Evolutionary conservation across 2,888 invertebrate species (phyloP), one percentile per base, ranked within the genome.

Genomic region (Drosophila lutescens): DNA sequence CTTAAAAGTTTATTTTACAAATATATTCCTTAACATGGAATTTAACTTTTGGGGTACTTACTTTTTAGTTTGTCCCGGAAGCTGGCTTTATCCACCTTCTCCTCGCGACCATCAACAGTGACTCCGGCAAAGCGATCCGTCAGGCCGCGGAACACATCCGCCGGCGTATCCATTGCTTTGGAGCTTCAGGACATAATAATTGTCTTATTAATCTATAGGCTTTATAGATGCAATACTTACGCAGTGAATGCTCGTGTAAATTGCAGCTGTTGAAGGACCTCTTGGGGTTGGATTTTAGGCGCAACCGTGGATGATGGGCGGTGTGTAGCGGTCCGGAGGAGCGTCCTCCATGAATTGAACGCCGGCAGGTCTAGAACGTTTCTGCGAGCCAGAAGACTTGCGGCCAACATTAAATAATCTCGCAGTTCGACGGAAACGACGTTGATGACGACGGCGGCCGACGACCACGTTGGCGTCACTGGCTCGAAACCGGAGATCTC

Each of bases 81-180:
- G 9, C n/a, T 9, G 9, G 8, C 6, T 9, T 32, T 62, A 0
- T 96, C 95, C 88, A 56, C 41, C 12, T 44, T 15, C 60, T 77
- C 73, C 23, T 82, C 47, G 10, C 70, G 71, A 44, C 76, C 61
- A 44, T 95, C 93, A 0, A 97, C 93, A n/a, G 95, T 95, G 7
- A 97, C 92, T 1, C 96, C 97, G 86, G 94, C 94, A 79, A 95
- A 96, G 77, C 95, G 93, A 91, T 97, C 97, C 26, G 86, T 57
- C 10, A 84, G 81, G 1, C 95, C 93, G 40, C 91, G 88, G 86
- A 95, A 95, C 10, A 92, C 59, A 36, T 88, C 89, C 12, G 77
- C 54, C 4, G 91, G 89, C 0, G 72, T 77, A 41, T 89, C 89
- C 90, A 91, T 91, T 15, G 5, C 23, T 23, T 44, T 55, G 8